phyloP scores from a whole-genome alignment of 2,797 vertebrate genomes.

The Microhierax caerulescens region DNA sequence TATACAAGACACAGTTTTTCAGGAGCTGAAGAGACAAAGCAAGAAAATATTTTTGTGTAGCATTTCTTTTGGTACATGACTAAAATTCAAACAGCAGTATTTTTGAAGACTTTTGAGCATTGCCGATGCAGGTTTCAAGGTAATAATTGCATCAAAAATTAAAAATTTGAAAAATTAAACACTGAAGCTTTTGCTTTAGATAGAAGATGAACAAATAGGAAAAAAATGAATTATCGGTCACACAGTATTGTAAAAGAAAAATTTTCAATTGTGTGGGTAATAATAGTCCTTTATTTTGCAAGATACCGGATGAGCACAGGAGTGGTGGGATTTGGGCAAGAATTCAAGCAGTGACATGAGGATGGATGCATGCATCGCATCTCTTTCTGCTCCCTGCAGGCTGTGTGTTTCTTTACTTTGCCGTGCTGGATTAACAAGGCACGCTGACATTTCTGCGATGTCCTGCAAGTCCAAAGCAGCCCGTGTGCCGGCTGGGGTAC shows the following conservation, averaged over 20 bases:
- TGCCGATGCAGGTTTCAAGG: conserved; percentile 2
- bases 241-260: neutral
- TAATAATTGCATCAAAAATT: neutral
- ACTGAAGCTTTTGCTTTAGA: neutral
- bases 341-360: neutral
- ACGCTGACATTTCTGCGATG: fast-evolving
- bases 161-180: neutral
- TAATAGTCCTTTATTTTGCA: neutral
- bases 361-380: fast-evolving
- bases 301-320: neutral
- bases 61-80: conserved; percentile 52
- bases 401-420: neutral
- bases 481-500: fast-evolving
- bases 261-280: neutral
- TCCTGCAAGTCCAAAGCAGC: neutral
- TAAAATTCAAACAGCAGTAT: conserved; percentile 65
- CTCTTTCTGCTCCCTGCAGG: neutral
- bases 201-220: neutral
- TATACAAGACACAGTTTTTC: neutral
- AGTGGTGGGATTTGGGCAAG: neutral
- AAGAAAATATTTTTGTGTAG: conserved; percentile 45
- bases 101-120: conserved; percentile 59
- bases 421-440: neutral
- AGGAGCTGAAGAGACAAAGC: conserved; percentile 3
- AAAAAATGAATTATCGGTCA: neutral